Evolutionary conservation across 2,113 vertebrate genomes (phyloP).

Genomic region (Tautogolabrus adspersus): DNA sequence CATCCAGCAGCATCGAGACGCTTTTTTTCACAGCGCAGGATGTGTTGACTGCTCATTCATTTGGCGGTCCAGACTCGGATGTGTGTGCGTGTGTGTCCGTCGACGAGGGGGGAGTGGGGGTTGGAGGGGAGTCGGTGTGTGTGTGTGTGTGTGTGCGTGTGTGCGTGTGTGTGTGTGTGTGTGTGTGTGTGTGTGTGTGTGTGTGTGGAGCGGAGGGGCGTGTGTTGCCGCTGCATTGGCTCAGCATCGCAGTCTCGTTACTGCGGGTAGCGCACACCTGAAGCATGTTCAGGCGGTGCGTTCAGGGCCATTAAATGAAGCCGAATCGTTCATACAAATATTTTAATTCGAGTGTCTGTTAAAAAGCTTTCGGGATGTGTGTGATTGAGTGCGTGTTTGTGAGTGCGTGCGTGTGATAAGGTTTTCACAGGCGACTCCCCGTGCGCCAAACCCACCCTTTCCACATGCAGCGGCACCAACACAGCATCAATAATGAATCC

Average conservation of each 20-base stretch:
- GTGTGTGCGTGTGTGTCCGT: constrained; percentile 23
- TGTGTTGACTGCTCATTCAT: constrained; percentile 54
- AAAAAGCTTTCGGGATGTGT: constrained; percentile 2
- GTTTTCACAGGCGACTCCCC: constrained; percentile 64
- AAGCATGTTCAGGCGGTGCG: constrained; percentile 60
- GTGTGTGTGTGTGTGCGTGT: constrained; percentile 1
- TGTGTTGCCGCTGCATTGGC: constrained; percentile 81
- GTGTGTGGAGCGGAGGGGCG: constrained; percentile 73
- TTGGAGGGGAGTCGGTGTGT: too few species aligned
- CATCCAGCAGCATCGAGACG: constrained; percentile 38
- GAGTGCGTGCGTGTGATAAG: constrained; percentile 18
- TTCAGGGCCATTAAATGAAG: not conserved
- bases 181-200: constrained; percentile 33
- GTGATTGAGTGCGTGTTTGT: not conserved
- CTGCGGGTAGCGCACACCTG: constrained; percentile 80
- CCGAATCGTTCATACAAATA: constrained; percentile 1
- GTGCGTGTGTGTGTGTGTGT: constrained; percentile 21
- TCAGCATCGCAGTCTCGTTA: constrained; percentile 72
- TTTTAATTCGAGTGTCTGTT: constrained; percentile 6
- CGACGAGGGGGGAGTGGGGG: constrained; percentile 11
- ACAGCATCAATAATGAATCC: constrained; percentile 75
- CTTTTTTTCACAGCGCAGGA: constrained; percentile 39
- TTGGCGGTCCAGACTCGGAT: constrained; percentile 53
- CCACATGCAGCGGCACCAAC: constrained; percentile 71
- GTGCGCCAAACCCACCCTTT: constrained; percentile 76